phyloP scores from a whole-genome alignment of 37 sponge, comb jelly and placozoan species.

The Geodia barretti region DNA sequence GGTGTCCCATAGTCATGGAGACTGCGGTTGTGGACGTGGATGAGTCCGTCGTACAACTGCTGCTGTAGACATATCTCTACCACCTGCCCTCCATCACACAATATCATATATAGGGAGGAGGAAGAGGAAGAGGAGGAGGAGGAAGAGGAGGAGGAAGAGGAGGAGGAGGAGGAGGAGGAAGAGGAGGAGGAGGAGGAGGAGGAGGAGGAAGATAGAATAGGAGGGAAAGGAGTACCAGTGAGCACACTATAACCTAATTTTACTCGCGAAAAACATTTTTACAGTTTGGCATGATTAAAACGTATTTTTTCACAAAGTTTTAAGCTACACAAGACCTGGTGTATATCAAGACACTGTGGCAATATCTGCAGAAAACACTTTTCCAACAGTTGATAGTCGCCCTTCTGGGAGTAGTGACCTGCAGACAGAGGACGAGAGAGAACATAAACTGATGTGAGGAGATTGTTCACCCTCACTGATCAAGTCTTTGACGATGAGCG shows the following conservation, averaged over 20 bases:
- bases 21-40: conserved; percentile 81
- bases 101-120: too few species aligned
- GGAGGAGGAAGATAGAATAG: not conserved
- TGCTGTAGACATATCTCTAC: conserved; percentile 77
- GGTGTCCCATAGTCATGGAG: conserved; percentile 86
- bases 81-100: conserved; percentile 53
- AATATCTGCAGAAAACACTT: conserved; percentile 57
- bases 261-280: not conserved
- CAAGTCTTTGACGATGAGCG: conserved; percentile 70
- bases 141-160: conserved; percentile 19
- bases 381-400: conserved; percentile 46
- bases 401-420: conserved; percentile 36
- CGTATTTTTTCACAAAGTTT: not conserved
- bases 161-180: conserved; percentile 5
- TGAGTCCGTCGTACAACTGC: conserved; percentile 80
- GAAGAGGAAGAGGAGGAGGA: conserved; percentile 5
- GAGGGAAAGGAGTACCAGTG: conserved; percentile 11
- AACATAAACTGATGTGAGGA: not conserved
- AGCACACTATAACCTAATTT: too few species aligned
- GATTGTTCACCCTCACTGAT: conserved; percentile 38
- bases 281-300: not conserved
- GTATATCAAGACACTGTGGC: conserved; percentile 63
- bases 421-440: not conserved
- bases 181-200: conserved; percentile 9
- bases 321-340: conserved; percentile 48